phyloP scores from a whole-genome alignment of 2,888 invertebrate genomes.

The Latheticus oryzae region DNA sequence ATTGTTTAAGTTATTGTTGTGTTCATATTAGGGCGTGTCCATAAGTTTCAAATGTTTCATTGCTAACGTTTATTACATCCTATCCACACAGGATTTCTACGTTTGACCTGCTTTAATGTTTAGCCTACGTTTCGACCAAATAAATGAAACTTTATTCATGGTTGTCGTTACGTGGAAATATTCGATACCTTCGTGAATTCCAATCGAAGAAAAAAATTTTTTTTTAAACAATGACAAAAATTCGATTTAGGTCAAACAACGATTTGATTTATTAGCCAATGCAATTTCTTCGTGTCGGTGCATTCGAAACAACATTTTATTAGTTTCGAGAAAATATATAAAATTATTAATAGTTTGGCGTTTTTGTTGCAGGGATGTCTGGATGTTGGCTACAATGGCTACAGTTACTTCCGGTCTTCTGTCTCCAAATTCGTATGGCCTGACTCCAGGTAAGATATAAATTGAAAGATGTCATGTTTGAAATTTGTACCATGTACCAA shows the following conservation, averaged over 20 bases:
- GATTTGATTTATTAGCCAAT: neutral
- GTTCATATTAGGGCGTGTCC: slow-evolving; percentile 44
- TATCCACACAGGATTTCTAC: slow-evolving; percentile 37
- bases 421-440: slow-evolving; percentile 65
- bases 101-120: slow-evolving; percentile 33
- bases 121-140: slow-evolving; percentile 24
- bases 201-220: slow-evolving; percentile 6
- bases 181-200: slow-evolving; percentile 1
- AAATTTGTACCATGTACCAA: no score
- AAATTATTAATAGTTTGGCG: neutral
- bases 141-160: slow-evolving; percentile 8
- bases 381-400: slow-evolving; percentile 64
- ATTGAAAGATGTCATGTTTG: no score
- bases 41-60: slow-evolving; percentile 42
- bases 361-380: slow-evolving; percentile 62
- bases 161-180: slow-evolving; percentile 14
- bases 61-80: slow-evolving; percentile 39
- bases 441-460: slow-evolving; percentile 62
- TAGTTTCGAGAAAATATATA: neutral
- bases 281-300: slow-evolving; percentile 2
- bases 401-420: slow-evolving; percentile 65
- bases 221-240: slow-evolving; percentile 1
- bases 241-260: slow-evolving; percentile 10
- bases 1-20: slow-evolving; percentile 44
- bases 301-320: slow-evolving; percentile 7